Conservation (phyloP, 2,113 vertebrate species). For the Pithys albifrons region DNA sequence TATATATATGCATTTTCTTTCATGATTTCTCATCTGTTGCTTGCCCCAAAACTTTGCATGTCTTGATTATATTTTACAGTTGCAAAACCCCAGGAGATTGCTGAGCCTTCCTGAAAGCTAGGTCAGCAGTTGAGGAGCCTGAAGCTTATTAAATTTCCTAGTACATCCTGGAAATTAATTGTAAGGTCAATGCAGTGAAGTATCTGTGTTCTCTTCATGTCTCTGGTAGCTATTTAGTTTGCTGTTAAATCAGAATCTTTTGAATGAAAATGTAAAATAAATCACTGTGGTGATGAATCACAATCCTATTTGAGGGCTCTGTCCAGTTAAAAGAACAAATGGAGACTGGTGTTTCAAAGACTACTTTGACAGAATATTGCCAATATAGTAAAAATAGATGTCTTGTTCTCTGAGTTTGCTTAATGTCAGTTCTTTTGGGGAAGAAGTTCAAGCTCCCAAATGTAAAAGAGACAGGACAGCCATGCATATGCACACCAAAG, state of each 20-base stretch:
- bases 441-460: neutral
- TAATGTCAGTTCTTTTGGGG: neutral
- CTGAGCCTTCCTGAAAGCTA: constrained; percentile 2
- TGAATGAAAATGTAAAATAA: neutral
- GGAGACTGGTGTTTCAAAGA: neutral
- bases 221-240: neutral
- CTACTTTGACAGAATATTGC: neutral
- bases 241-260: neutral
- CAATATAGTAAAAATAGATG: neutral
- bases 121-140: constrained; percentile 33
- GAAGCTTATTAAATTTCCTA: constrained; percentile 52
- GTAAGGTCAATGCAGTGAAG: neutral
- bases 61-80: constrained; percentile 61
- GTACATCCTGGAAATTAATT: neutral
- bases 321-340: neutral
- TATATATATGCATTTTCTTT: neutral
- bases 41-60: neutral
- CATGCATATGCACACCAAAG: neutral
- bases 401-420: neutral
- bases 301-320: neutral
- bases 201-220: neutral
- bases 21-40: neutral
- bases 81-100: constrained; percentile 51
- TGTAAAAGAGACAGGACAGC: neutral
- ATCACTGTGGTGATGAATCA: neutral